phyloP scores from a whole-genome alignment of 2,797 vertebrate species.

The Echeneis naucrates region DNA sequence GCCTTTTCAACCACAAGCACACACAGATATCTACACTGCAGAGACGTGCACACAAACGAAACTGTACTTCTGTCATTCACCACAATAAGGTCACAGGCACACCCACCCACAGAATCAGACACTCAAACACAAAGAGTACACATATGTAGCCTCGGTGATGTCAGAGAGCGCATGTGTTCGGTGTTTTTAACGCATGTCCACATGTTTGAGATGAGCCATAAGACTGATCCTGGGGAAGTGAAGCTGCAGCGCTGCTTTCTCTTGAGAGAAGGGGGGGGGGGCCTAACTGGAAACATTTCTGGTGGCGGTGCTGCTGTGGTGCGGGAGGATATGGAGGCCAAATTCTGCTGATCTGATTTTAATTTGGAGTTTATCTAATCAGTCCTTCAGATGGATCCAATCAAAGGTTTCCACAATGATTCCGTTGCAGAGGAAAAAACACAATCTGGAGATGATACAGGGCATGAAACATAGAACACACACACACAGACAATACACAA shows the following conservation, averaged over 20 bases:
- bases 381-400: conserved; percentile 79
- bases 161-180: conserved; percentile 75
- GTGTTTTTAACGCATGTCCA: conserved; percentile 72
- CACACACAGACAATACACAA: conserved; percentile 47
- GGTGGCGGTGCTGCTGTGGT: conserved; percentile 63
- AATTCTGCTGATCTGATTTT: conserved; percentile 78
- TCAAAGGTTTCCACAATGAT: conserved; percentile 70
- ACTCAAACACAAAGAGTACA: conserved; percentile 65
- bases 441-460: conserved; percentile 76
- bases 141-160: conserved; percentile 65
- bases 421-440: conserved; percentile 75
- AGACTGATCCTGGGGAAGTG: conserved; percentile 65
- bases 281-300: conserved; percentile 73
- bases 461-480: conserved; percentile 43
- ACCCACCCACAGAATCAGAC: conserved; percentile 35
- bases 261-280: neutral
- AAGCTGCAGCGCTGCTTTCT: conserved; percentile 59
- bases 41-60: conserved; percentile 19
- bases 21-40: conserved; percentile 35
- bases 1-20: conserved; percentile 58
- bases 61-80: conserved; percentile 34
- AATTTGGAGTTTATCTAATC: conserved; percentile 83
- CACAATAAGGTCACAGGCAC: conserved; percentile 26
- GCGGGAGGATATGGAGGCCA: conserved; percentile 66
- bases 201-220: conserved; percentile 70